These are phyloP conservation scores for Drosophila ficusphila DNA, from an alignment of 1,140 invertebrate species.

Conservation along the genomic window DNA sequence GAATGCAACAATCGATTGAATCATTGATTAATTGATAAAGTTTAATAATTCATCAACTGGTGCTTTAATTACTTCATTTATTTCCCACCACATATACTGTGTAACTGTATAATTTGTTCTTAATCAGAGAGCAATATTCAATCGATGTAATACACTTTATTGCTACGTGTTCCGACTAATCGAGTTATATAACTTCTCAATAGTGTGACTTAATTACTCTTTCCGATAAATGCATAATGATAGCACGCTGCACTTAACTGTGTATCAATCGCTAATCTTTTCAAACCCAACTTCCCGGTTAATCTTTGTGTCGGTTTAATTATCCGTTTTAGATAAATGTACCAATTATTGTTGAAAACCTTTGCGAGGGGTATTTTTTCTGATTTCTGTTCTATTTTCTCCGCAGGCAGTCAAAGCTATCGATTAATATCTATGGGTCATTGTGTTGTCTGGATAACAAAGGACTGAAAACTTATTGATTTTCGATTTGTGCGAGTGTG, in stretches of 20 bases:
- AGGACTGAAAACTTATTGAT: conserved; percentile 53
- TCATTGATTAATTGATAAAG: too few relatives aligned
- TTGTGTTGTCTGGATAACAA: conserved; percentile 22
- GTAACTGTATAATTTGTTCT: too few relatives aligned
- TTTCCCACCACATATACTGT: too few relatives aligned
- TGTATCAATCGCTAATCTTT: neutral
- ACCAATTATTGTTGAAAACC: neutral
- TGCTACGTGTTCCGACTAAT: too few relatives aligned
- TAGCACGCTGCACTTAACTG: neutral
- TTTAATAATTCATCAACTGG: too few relatives aligned
- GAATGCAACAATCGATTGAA: too few relatives aligned
- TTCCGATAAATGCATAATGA: neutral
- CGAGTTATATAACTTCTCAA: too few relatives aligned
- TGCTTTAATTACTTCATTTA: too few relatives aligned
- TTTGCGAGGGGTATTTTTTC: neutral
- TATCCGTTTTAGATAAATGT: neutral
- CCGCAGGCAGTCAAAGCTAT: conserved; percentile 1
- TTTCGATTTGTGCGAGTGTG: conserved; percentile 53
- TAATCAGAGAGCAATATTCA: too few relatives aligned
- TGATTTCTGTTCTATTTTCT: neutral
- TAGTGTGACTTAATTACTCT: neutral
- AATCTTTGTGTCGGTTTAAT: neutral
- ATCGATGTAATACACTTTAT: neutral
- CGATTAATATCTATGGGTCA: conserved; percentile 37
- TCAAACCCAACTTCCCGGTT: neutral